Percentiles rank a stretch among this genome's conserved stretches.
These are phyloP conservation scores for Drosophila lutescens DNA, from an alignment of 2,888 invertebrate genomes.

Conservation along the genomic window DNA sequence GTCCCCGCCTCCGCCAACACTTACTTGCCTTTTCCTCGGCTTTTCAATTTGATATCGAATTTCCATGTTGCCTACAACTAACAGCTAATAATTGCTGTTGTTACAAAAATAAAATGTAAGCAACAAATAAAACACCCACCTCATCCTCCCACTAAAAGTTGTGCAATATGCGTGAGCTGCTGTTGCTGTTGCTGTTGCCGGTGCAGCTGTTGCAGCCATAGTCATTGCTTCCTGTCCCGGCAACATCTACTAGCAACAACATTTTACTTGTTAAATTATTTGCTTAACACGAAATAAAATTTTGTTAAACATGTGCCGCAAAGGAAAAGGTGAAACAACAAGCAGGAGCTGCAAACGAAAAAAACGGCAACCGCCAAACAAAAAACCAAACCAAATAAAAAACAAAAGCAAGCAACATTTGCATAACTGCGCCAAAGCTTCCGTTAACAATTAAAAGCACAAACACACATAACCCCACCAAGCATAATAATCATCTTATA, in stretches of 20 bases:
- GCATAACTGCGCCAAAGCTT: constrained; percentile 61
- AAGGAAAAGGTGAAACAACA: constrained; percentile 49
- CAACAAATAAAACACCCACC: constrained; percentile 14
- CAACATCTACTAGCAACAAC: constrained; percentile 35
- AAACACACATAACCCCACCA: constrained; percentile 37
- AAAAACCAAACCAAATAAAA: constrained; percentile 25
- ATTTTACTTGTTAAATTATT: constrained; percentile 59
- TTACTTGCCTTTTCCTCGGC: not conserved
- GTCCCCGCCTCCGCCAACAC: constrained; percentile 13
- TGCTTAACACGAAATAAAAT: constrained; percentile 59
- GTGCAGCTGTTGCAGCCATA: constrained; percentile 11
- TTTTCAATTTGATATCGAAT: constrained; percentile 45
- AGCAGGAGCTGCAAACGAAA: constrained; percentile 31
- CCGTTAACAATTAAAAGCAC: constrained; percentile 71
- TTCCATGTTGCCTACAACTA: constrained; percentile 46
- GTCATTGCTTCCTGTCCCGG: constrained; percentile 46
- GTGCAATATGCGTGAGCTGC: constrained; percentile 54
- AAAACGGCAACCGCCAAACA: constrained; percentile 24
- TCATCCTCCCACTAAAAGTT: constrained; percentile 45
- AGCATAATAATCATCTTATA: constrained; percentile 31
- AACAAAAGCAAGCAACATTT: constrained; percentile 49
- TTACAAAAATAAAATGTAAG: constrained; percentile 18
- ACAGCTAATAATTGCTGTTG: constrained; percentile 48
- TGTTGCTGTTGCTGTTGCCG: constrained; percentile 22
- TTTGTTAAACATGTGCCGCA: constrained; percentile 62